Evolutionary conservation across 2,113 vertebrate genomes (phyloP), one percentile per base, ranked within the genome.

Genomic region (Semicossyphus pulcher): DNA sequence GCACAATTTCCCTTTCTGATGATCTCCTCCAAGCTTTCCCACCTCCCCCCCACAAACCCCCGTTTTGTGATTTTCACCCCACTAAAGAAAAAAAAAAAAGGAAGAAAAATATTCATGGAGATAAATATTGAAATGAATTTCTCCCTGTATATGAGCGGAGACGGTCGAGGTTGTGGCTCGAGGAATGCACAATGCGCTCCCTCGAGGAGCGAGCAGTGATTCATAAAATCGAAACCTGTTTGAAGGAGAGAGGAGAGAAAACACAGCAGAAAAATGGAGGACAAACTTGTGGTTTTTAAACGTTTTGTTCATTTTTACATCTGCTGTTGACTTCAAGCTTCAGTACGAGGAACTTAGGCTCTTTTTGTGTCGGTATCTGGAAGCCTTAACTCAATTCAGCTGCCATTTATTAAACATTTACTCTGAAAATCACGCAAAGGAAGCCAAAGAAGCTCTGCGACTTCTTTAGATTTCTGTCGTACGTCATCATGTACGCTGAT

Each of bases 101-200:
- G 37, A 26, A 56, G 26, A 72, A 71, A 86, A 92, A 91, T 94
- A 94, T 94, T 94, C 92, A 94, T 94, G 86, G 91, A 91, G 91
- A 93, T 93, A 92, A 92, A 95, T 93, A 93, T 93, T 93, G 92
- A 94, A 95, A 94, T 93, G 92, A 92, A 92, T 93, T 89, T 90
- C 89, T 36, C 80, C 81, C 84, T 78, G 80, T 90, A 91, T 92
- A 91, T 90, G 85, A 92, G 91, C 78, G 58, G 68, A 85, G 86
- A 80, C 49, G 72, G 83, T 62, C 74, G 83, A 71, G 71, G 70
- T 83, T 78, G 26, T 28, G 76, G 81, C 84, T 87, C 78, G 28
- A 78, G 86, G 82, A 92, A 90, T 81, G 82, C 88, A 83, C 78
- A 69, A 77, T 74, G 71, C 31, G 45, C 69, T 87, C 89, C 90